A percentile compares a stretch with the other conserved stretches of the same genome.
phyloP scores from a whole-genome alignment of 2,888 invertebrate species.

The Venusia cambrica region DNA sequence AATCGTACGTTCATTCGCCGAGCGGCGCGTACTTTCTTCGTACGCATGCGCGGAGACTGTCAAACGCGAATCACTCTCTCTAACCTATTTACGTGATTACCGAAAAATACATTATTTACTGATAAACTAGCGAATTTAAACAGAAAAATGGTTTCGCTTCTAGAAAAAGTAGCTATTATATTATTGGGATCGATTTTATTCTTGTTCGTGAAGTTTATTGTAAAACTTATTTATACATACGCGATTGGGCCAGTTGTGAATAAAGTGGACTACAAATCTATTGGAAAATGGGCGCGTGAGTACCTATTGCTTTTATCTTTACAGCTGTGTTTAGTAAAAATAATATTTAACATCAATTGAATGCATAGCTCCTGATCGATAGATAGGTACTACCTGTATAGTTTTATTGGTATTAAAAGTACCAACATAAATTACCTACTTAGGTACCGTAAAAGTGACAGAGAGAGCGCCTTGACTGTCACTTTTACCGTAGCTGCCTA shows the following conservation, averaged over 20 bases:
- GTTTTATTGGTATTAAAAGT: too few relatives aligned
- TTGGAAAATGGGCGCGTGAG: slow-evolving; percentile 92
- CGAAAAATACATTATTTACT: slow-evolving; percentile 20
- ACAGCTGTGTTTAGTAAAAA: too few relatives aligned
- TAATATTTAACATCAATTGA: too few relatives aligned
- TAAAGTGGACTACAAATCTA: slow-evolving; percentile 83
- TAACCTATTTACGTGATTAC: slow-evolving; percentile 56
- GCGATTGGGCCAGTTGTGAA: slow-evolving; percentile 80
- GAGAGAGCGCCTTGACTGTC: too few relatives aligned
- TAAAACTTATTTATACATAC: slow-evolving; percentile 52
- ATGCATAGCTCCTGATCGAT: too few relatives aligned
- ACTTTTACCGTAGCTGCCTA: too few relatives aligned
- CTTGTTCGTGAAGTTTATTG: slow-evolving; percentile 43
- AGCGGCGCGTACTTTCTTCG: slow-evolving; percentile 71
- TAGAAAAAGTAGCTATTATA: slow-evolving; percentile 73
- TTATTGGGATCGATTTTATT: slow-evolving; percentile 55
- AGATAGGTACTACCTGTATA: too few relatives aligned
- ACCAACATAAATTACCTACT: too few relatives aligned
- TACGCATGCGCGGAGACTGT: slow-evolving; percentile 71
- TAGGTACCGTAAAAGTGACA: too few relatives aligned
- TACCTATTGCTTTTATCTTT: too few relatives aligned
- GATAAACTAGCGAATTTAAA: slow-evolving; percentile 20
- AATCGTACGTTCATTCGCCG: slow-evolving; percentile 35
- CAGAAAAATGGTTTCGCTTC: slow-evolving; percentile 46
- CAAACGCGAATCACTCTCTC: slow-evolving; percentile 49